phyloP scores from a whole-genome alignment of 2,888 invertebrate genomes.

The Metacarcinus magister region DNA sequence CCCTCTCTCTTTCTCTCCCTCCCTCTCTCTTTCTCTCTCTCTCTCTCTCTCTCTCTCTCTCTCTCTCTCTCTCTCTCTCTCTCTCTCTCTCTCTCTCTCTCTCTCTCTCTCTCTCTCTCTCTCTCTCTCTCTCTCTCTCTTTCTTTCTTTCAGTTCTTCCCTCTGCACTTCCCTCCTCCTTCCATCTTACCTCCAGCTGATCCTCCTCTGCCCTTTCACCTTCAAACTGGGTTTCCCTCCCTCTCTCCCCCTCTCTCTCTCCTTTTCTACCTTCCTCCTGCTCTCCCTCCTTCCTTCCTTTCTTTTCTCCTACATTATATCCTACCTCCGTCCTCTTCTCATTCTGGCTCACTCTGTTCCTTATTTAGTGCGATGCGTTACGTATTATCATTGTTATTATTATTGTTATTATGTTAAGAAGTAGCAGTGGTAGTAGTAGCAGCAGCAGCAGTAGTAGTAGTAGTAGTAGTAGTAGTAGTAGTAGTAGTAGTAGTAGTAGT shows the following conservation, averaged over 20 bases:
- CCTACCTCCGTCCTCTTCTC: background rate
- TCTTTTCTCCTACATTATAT: background rate
- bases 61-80: background rate
- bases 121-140: background rate
- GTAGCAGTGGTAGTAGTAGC: background rate
- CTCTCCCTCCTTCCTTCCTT: background rate
- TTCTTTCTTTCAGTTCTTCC: background rate
- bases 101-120: slow-evolving; percentile 26
- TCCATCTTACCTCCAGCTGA: background rate
- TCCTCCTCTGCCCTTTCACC: background rate
- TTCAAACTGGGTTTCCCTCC: background rate
- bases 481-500: too few relatives aligned
- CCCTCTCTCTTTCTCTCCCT: background rate
- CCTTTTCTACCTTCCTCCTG: background rate
- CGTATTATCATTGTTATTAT: too few relatives aligned
- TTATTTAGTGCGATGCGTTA: too few relatives aligned
- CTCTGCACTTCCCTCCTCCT: background rate
- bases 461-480: too few relatives aligned
- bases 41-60: background rate
- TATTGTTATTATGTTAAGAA: background rate
- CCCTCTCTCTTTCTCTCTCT: background rate
- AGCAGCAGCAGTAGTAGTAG: background rate
- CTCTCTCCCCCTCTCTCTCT: background rate
- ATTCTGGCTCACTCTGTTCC: background rate
- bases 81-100: background rate